Conservation (phyloP, 30 jellyfish, hydroid and myxozoan genomes). For the Turritopsis rubra region DNA sequence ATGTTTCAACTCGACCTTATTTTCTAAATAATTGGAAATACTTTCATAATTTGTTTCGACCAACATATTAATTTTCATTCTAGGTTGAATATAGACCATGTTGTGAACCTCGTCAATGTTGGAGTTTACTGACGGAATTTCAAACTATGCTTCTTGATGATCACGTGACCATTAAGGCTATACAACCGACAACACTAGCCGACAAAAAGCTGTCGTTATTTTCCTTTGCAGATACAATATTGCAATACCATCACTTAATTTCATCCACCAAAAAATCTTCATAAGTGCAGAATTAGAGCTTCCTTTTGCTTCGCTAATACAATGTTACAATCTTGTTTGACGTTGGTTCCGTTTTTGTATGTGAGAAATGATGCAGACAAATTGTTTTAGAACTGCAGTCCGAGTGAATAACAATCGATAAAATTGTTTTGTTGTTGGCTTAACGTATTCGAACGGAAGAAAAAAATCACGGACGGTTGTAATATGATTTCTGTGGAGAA, state of each 20-base stretch:
- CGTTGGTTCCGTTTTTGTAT: too few relatives aligned
- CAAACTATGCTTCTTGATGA: not conserved
- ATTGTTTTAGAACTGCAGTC: too few relatives aligned
- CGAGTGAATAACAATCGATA: too few relatives aligned
- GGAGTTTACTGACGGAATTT: not conserved
- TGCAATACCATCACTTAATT: constrained; percentile 4
- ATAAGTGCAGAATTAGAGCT: too few relatives aligned
- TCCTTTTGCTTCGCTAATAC: too few relatives aligned
- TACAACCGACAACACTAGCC: not conserved
- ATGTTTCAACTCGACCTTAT: not conserved
- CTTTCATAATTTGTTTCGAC: not conserved
- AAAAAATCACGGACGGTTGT: too few relatives aligned
- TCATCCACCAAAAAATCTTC: not conserved
- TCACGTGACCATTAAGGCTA: not conserved
- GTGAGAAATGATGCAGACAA: too few relatives aligned
- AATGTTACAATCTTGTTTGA: too few relatives aligned
- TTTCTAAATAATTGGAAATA: not conserved
- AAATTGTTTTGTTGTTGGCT: too few relatives aligned
- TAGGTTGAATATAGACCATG: constrained; percentile 4
- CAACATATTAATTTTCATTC: too few relatives aligned
- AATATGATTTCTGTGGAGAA: too few relatives aligned
- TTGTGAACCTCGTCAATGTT: not conserved
- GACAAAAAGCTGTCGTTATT: constrained; percentile 2
- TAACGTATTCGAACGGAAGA: too few relatives aligned
- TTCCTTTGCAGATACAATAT: not conserved